Conservation (phyloP, 2,888 invertebrate species). For the Mythimna vitellina region DNA sequence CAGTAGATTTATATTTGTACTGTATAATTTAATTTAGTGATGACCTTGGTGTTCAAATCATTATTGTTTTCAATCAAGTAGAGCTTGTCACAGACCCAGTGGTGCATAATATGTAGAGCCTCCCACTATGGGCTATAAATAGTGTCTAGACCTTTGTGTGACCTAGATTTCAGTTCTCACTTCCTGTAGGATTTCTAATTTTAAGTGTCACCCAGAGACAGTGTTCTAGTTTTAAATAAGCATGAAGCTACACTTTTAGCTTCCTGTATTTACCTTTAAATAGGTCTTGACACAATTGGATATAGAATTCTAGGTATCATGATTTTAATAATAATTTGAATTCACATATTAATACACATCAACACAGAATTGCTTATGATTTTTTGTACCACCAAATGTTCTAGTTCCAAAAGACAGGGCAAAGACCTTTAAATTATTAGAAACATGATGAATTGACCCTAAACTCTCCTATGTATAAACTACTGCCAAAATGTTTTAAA, state of each 20-base stretch:
- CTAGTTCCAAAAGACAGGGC: conserved; percentile 22
- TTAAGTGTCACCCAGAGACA: conserved; percentile 80
- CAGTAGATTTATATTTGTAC: conserved; percentile 29
- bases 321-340: background rate
- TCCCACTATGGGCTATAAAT: conserved; percentile 70
- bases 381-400: conserved; percentile 20
- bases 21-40: conserved; percentile 19
- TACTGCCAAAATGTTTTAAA: conserved; percentile 14
- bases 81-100: conserved; percentile 26
- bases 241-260: conserved; percentile 55
- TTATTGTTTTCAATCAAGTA: conserved; percentile 32
- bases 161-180: conserved; percentile 80
- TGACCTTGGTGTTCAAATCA: conserved; percentile 49
- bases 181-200: conserved; percentile 84
- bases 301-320: conserved; percentile 2
- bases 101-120: conserved; percentile 44
- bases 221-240: conserved; percentile 73
- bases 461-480: conserved; percentile 9
- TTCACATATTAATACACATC: background rate
- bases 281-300: conserved; percentile 28
- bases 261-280: conserved; percentile 42
- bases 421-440: conserved; percentile 41
- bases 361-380: background rate
- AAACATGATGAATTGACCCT: conserved; percentile 6
- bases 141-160: conserved; percentile 80